phyloP scores from a whole-genome alignment of 1,140 invertebrate genomes.

The Monochamus saltuarius region DNA sequence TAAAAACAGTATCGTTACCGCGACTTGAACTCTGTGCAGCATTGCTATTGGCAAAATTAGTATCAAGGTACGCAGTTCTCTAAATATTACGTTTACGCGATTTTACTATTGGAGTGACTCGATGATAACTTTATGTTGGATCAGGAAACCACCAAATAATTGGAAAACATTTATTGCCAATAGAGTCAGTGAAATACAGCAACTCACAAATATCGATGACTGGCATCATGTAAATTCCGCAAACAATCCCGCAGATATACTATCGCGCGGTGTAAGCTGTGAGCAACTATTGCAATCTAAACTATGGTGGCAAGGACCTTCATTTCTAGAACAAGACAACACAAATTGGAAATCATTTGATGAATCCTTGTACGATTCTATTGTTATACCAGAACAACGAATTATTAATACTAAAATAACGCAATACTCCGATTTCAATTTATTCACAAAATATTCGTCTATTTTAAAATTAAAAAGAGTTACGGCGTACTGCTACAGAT shows the following conservation, averaged over 20 bases:
- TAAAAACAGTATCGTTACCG: conserved; percentile 39
- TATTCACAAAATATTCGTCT: conserved; percentile 4
- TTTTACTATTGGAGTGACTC: conserved; percentile 49
- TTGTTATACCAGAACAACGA: too few relatives aligned
- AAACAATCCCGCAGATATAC: conserved; percentile 42
- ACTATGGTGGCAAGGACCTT: conserved; percentile 48
- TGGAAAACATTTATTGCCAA: conserved; percentile 49
- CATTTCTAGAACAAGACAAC: conserved; percentile 7
- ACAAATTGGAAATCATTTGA: neutral
- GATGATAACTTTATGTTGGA: conserved; percentile 48
- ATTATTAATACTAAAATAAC: too few relatives aligned
- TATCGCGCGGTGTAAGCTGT: conserved; percentile 28
- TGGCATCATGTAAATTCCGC: conserved; percentile 41
- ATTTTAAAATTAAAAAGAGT: conserved; percentile 3
- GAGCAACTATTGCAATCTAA: conserved; percentile 27
- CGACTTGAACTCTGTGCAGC: conserved; percentile 43
- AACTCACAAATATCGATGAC: conserved; percentile 31
- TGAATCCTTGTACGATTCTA: too few relatives aligned
- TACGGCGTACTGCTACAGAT: neutral
- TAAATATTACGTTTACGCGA: too few relatives aligned
- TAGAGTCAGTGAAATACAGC: conserved; percentile 44
- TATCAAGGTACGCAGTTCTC: too few relatives aligned
- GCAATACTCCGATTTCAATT: neutral
- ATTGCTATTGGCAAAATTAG: conserved; percentile 35
- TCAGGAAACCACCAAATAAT: conserved; percentile 38